Percentiles rank a stretch among this genome's conserved stretches.
These are phyloP conservation scores for Megalops atlanticus DNA, from an alignment of 2,113 vertebrate genomes.

Conservation along the genomic window DNA sequence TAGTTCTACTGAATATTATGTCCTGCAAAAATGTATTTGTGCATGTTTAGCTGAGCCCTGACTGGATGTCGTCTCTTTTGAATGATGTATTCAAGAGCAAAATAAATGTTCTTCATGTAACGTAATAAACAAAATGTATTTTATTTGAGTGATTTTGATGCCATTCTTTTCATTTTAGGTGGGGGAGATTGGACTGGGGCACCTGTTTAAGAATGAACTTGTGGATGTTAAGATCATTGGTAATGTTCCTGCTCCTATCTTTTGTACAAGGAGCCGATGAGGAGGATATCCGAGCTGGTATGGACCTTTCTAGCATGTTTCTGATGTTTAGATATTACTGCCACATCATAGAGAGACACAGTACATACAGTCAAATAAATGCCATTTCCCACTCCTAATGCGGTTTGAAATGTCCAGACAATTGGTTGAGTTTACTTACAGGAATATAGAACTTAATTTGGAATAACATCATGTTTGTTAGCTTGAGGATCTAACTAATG, in stretches of 20 bases:
- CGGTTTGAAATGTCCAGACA: too few relatives aligned
- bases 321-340: not conserved
- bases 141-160: not conserved
- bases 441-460: too few relatives aligned
- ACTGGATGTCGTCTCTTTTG: not conserved
- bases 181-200: slow-evolving; percentile 1
- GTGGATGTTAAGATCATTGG: slow-evolving; percentile 52
- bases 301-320: not conserved
- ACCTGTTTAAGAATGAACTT: slow-evolving; percentile 46
- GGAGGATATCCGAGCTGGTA: slow-evolving; percentile 67
- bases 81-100: not conserved
- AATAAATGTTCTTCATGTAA: not conserved
- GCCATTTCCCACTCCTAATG: too few relatives aligned
- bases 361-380: too few relatives aligned
- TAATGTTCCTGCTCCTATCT: slow-evolving; percentile 44
- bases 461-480: too few relatives aligned
- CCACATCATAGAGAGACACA: not conserved
- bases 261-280: slow-evolving; percentile 50
- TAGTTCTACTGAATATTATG: not conserved
- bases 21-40: too few relatives aligned
- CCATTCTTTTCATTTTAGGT: not conserved
- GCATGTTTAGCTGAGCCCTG: not conserved
- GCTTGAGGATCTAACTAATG: too few relatives aligned
- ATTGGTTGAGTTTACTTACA: too few relatives aligned
- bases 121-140: not conserved